Evolutionary conservation across 2,888 invertebrate species (phyloP).

Genomic region (Cylloceria caligata): DNA sequence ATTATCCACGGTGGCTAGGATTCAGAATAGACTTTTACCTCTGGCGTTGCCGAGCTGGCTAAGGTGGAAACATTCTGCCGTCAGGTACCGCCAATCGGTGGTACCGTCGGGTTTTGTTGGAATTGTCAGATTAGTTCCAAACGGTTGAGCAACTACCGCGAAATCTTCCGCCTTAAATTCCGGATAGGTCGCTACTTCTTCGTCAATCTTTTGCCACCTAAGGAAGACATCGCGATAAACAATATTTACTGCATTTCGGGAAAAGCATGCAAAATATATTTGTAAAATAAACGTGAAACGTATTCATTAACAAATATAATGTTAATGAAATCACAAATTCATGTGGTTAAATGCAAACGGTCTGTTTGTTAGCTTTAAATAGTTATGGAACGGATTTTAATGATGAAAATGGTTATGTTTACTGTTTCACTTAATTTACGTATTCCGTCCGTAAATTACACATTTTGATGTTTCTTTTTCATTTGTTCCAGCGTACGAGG

Average conservation of each 20-base stretch:
- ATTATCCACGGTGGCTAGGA: too few species aligned
- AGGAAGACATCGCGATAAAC: neutral
- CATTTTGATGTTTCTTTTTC: too few species aligned
- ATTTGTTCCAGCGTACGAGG: too few species aligned
- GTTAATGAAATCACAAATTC: too few species aligned
- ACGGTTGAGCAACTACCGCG: slow-evolving; percentile 86
- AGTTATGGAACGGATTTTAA: too few species aligned
- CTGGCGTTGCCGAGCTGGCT: slow-evolving; percentile 87
- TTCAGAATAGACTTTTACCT: slow-evolving; percentile 82
- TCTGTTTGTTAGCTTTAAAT: too few species aligned
- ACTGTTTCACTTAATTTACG: too few species aligned
- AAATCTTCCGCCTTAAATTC: slow-evolving; percentile 87
- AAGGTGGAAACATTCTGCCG: slow-evolving; percentile 88
- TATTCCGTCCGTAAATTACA: too few species aligned
- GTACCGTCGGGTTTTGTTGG: slow-evolving; percentile 83
- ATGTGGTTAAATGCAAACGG: too few species aligned
- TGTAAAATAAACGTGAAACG: too few species aligned
- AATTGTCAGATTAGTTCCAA: slow-evolving; percentile 83
- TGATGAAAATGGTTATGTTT: too few species aligned
- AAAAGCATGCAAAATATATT: neutral
- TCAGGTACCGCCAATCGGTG: slow-evolving; percentile 86
- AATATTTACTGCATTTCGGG: neutral
- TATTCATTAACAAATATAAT: too few species aligned
- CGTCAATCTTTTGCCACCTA: slow-evolving; percentile 86
- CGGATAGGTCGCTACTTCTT: slow-evolving; percentile 84